Conservation (phyloP, 2,797 vertebrate species). For the Lerista edwardsae region DNA sequence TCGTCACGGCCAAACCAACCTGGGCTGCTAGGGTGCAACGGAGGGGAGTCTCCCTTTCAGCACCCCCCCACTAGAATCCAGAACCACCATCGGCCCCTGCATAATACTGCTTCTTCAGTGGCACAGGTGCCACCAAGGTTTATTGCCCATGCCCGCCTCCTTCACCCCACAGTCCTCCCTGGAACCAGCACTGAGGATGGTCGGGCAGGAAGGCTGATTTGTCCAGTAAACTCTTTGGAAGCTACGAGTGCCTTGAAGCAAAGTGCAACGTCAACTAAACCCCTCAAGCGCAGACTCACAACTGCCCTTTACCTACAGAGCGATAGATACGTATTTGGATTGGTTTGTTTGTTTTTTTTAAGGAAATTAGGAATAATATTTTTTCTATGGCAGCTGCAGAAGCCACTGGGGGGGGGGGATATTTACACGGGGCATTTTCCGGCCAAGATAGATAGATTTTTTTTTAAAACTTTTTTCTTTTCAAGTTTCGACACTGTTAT, state of each 20-base stretch:
- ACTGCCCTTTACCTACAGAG: constrained; percentile 6
- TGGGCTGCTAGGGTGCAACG: not conserved
- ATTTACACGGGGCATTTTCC: constrained; percentile 47
- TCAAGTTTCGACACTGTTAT: constrained; percentile 20
- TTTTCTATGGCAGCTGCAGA: not conserved
- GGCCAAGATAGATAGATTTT: constrained; percentile 21
- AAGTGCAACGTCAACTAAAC: not conserved
- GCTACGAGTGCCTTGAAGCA: constrained; percentile 11
- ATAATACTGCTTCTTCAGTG: not conserved
- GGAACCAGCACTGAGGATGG: not conserved
- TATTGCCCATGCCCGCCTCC: not conserved
- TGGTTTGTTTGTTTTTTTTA: not conserved
- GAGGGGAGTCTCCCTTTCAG: not conserved
- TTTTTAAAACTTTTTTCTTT: not conserved
- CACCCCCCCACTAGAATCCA: not conserved
- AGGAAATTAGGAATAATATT: constrained; percentile 1
- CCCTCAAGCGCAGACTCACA: constrained; percentile 12
- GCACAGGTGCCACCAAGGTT: not conserved
- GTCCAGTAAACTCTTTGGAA: constrained; percentile 35
- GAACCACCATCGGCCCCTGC: not conserved
- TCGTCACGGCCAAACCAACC: not conserved
- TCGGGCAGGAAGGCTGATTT: not conserved
- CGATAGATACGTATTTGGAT: not conserved
- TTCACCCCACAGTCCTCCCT: not conserved
- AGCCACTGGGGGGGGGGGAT: not conserved